These are phyloP conservation scores for Tolmerus cingulatus DNA, from an alignment of 2,888 invertebrate genomes.

Conservation along the genomic window DNA sequence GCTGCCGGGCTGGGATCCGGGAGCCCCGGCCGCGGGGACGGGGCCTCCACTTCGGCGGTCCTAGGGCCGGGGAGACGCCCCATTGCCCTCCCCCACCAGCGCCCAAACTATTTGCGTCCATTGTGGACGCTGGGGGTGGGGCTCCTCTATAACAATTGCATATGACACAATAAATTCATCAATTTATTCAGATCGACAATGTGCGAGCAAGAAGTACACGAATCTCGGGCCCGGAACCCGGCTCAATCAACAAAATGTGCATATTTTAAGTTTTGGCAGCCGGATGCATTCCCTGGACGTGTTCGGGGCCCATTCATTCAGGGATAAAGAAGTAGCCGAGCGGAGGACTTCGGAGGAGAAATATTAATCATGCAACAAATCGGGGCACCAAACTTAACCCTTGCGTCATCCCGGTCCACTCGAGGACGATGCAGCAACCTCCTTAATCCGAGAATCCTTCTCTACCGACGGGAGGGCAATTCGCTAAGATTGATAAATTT, in stretches of 20 bases:
- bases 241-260: conserved; percentile 26
- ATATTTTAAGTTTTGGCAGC: conserved; percentile 5
- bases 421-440: neutral
- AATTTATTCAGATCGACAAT: conserved; percentile 43
- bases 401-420: neutral
- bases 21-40: neutral
- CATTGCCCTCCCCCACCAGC: neutral
- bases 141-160: conserved; percentile 28
- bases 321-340: neutral
- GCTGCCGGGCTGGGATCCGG: neutral
- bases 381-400: neutral
- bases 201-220: conserved; percentile 32
- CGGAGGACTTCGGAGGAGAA: neutral
- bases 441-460: neutral
- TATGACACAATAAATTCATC: conserved; percentile 45
- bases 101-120: conserved; percentile 17
- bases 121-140: neutral
- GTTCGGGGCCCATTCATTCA: neutral
- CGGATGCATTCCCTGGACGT: neutral
- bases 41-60: neutral
- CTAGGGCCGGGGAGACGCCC: neutral
- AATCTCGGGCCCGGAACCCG: neutral
- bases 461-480: neutral
- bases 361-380: conserved; percentile 29
- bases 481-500: neutral